phyloP scores from a whole-genome alignment of 2,797 vertebrate species.

The Pelodytes ibericus region DNA sequence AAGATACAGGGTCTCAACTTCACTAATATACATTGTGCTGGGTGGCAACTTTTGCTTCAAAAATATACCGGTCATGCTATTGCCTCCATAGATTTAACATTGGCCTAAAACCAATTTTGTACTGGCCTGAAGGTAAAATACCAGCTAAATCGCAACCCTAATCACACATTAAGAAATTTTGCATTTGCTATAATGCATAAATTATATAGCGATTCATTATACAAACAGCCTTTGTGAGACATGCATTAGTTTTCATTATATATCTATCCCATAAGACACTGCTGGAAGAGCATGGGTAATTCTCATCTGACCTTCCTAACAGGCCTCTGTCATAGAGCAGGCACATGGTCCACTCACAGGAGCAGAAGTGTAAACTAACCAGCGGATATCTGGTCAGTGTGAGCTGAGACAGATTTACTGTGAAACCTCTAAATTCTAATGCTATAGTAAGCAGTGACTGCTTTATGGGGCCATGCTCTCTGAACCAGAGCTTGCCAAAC shows the following conservation, averaged over 20 bases:
- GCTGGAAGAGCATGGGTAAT: not conserved
- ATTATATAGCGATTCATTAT: not conserved
- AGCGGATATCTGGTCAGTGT: conserved; percentile 32
- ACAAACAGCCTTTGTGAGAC: not conserved
- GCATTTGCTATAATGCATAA: no score
- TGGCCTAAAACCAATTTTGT: no score
- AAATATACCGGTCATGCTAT: no score
- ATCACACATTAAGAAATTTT: no score
- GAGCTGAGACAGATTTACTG: conserved; percentile 20
- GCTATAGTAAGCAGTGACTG: not conserved
- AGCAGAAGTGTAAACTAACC: conserved; percentile 1
- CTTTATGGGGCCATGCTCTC: not conserved
- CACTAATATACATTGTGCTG: no score
- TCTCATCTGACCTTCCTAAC: not conserved
- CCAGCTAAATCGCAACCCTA: no score
- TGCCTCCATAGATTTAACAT: no score
- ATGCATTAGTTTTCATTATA: not conserved
- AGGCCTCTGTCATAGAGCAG: not conserved
- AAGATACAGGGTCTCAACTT: no score
- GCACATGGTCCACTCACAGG: conserved; percentile 3
- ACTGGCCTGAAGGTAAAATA: no score
- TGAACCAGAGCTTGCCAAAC: not conserved
- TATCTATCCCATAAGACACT: not conserved
- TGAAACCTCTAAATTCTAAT: conserved; percentile 3
- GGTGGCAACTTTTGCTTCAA: no score